phyloP scores from a whole-genome alignment of 1,140 invertebrate genomes.

The Heliconius eleuchia region DNA sequence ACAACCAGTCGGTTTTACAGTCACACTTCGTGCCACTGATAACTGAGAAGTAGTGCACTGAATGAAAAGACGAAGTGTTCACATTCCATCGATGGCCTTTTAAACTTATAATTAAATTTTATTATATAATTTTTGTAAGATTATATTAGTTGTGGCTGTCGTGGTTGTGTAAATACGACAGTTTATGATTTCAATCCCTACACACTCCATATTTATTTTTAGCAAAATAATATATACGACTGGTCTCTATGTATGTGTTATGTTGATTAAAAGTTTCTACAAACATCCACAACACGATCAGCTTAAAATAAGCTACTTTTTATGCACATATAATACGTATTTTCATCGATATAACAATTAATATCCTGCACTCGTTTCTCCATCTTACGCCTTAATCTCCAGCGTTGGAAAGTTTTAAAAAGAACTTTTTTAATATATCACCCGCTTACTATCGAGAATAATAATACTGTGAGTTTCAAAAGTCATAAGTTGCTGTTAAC shows the following conservation, averaged over 20 bases:
- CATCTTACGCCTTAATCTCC: background rate
- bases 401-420: background rate
- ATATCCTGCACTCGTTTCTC: conserved; percentile 4
- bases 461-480: conserved; percentile 3
- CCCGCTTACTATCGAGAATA: conserved; percentile 6
- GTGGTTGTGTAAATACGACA: no score
- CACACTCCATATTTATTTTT: no score
- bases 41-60: conserved; percentile 8
- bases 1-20: no score
- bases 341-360: background rate
- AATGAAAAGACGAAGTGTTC: background rate
- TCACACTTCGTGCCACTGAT: background rate
- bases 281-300: no score
- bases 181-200: no score
- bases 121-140: background rate
- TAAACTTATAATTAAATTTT: background rate
- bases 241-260: no score
- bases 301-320: no score
- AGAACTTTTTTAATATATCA: conserved; percentile 10
- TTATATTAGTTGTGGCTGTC: background rate
- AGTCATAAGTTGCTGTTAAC: conserved; percentile 2
- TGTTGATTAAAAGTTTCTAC: no score
- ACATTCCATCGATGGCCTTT: background rate
- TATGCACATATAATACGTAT: no score
- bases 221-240: no score